Conservation (phyloP, 2,113 vertebrate species). For the Polypterus bichir region DNA sequence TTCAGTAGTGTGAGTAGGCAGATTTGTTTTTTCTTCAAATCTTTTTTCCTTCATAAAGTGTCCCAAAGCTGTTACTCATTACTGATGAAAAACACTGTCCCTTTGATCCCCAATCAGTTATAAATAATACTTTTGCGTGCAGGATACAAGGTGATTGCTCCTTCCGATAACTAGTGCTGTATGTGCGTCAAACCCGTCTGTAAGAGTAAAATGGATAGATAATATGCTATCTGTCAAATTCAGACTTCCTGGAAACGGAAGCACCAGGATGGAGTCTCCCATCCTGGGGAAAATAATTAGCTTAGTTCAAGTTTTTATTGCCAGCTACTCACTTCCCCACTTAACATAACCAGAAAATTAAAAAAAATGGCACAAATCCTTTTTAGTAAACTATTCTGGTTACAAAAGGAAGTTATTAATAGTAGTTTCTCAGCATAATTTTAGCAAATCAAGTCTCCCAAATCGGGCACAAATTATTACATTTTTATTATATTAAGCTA, state of each 20-base stretch:
- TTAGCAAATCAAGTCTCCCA: too few species aligned
- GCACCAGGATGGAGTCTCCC: conserved; percentile 60
- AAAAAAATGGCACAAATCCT: neutral
- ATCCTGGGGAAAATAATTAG: conserved; percentile 64
- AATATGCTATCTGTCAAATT: conserved; percentile 40
- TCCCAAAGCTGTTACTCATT: neutral
- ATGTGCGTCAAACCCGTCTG: conserved; percentile 4
- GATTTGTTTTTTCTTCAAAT: too few species aligned
- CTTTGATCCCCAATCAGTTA: conserved; percentile 6
- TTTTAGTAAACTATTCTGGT: neutral
- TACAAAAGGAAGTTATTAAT: neutral
- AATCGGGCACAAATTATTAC: too few species aligned
- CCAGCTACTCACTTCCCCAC: conserved; percentile 34
- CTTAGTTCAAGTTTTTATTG: conserved; percentile 32
- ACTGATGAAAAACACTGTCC: neutral
- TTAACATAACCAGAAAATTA: conserved; percentile 19
- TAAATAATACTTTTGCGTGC: conserved; percentile 58
- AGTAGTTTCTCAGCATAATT: neutral
- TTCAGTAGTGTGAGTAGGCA: too few species aligned
- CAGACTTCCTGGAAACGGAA: conserved; percentile 62
- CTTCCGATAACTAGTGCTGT: too few species aligned
- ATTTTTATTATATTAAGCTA: too few species aligned
- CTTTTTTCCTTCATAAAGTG: too few species aligned
- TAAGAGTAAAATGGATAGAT: conserved; percentile 25
- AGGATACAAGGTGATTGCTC: conserved; percentile 43